Percentiles rank a stretch among this genome's conserved stretches.
Conservation (phyloP, 1,140 invertebrate species). For the Delia radicum region DNA sequence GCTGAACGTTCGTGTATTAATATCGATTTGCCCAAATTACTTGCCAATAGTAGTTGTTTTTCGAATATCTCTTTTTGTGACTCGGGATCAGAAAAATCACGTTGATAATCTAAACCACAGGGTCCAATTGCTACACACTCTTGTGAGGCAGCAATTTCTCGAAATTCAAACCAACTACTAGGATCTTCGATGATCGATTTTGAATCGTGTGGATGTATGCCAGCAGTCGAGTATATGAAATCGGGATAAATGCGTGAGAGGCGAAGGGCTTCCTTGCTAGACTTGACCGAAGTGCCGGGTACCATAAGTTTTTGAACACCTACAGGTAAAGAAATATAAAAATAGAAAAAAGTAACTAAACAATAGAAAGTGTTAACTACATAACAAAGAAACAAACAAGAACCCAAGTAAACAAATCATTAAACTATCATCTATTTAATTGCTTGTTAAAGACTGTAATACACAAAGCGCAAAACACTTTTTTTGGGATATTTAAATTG, state of each 20-base stretch:
- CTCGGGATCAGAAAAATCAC: slow-evolving; percentile 88
- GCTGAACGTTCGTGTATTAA: slow-evolving; percentile 91
- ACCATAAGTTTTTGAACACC: slow-evolving; percentile 95
- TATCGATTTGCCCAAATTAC: slow-evolving; percentile 83
- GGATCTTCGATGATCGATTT: slow-evolving; percentile 86
- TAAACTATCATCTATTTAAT: not conserved
- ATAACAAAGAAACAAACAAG: not conserved
- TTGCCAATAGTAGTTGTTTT: slow-evolving; percentile 85
- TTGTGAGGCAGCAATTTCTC: slow-evolving; percentile 71
- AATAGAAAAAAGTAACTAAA: not conserved
- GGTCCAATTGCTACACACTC: slow-evolving; percentile 94
- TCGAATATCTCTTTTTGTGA: slow-evolving; percentile 85
- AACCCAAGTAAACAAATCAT: not conserved
- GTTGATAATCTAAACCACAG: slow-evolving; percentile 92
- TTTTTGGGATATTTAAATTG: no score
- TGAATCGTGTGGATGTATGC: slow-evolving; percentile 95
- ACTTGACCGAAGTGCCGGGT: slow-evolving; percentile 82
- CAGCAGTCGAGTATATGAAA: slow-evolving; percentile 88
- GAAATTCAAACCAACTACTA: slow-evolving; percentile 68
- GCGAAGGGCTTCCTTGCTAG: slow-evolving; percentile 86
- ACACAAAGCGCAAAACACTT: no score
- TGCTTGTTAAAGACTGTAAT: not conserved
- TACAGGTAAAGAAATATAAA: slow-evolving; percentile 43
- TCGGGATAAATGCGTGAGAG: slow-evolving; percentile 86
- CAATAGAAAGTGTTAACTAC: not conserved